Base-by-base conservation (phyloP, 2,888 invertebrate genomes). In the Pseudeuparius sepicola region DNA sequence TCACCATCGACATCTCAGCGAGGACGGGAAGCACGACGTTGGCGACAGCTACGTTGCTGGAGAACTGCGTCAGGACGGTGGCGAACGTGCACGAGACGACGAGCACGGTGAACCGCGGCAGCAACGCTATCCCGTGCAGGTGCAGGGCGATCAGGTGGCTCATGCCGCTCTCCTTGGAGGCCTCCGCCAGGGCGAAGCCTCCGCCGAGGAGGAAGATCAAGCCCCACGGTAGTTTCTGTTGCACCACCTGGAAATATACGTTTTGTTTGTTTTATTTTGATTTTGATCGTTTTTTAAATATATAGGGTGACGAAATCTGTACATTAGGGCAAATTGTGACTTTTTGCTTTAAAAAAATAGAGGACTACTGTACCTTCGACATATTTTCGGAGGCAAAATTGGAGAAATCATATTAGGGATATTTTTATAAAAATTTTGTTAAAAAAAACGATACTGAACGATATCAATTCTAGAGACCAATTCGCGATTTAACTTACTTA, bases 171-270 rank as follows among this genome's bases (percentile, higher is more conserved):
- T 65, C 74, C 48, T 81, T 77, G 48, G 86, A 84, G 40, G 85
- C 92, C 42, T 84, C 82, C 0, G 93, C 90, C 39, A 93, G 68
- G 0, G 92, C 90, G 60, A 92, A 92, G 1, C 92, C 92, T 16
- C 92, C 92, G 27, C 90, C 88, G 32, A 92, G 69, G 31, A 92
- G 69, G 52, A 92, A 76, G 14, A 92, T 73, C 3, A 92, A 71
- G 27, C 89, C 87, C 93, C 93, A 93, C 3, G 90, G 88, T 47
- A 90, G 75, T 56, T 85, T 86, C 34, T 80, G 72, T 54, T 89
- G 84, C 14, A 89, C 73, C 26, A 78, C 78, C 41, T 41, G 13
- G 20, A 33, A 24, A n/a, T n/a, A n/a, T n/a, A n/a, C n/a, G n/a
- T n/a, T n/a, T n/a, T n/a, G n/a, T n/a, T n/a, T n/a, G n/a, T n/a